Evolutionary conservation across 2,113 vertebrate species (phyloP).

Genomic region (Pungitius pungitius): DNA sequence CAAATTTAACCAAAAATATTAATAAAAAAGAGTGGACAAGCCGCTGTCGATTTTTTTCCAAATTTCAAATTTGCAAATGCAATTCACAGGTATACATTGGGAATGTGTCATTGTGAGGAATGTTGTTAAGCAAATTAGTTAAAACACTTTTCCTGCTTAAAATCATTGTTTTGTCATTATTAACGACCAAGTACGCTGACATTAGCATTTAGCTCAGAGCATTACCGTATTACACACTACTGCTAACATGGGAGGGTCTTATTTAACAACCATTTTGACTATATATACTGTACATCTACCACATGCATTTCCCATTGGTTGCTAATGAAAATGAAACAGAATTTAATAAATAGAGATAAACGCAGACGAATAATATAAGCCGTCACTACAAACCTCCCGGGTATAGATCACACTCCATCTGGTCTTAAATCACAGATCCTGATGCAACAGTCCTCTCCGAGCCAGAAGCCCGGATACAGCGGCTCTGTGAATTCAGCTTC

Average conservation of each 20-base stretch:
- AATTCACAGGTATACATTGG: background rate
- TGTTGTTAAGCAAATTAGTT: background rate
- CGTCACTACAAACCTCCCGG: background rate
- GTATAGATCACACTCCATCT: background rate
- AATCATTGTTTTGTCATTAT: background rate
- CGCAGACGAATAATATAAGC: background rate
- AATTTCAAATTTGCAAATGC: background rate
- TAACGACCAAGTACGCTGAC: background rate
- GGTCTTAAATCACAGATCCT: slow-evolving; percentile 58
- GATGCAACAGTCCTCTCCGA: slow-evolving; percentile 57
- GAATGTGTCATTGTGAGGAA: background rate
- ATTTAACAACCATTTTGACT: background rate
- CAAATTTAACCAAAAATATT: slow-evolving; percentile 44
- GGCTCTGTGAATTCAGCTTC: slow-evolving; percentile 61
- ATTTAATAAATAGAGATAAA: background rate
- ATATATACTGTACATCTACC: background rate
- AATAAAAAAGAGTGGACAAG: slow-evolving; percentile 64
- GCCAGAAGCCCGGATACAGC: slow-evolving; percentile 72
- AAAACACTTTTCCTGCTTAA: background rate
- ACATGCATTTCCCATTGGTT: too few relatives aligned
- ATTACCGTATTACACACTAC: background rate
- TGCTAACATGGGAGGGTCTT: too few relatives aligned
- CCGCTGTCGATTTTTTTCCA: background rate
- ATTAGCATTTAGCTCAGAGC: background rate
- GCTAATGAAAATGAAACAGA: background rate